These are phyloP conservation scores for Pterostichus madidus DNA, from an alignment of 2,888 invertebrate species.

Conservation along the genomic window DNA sequence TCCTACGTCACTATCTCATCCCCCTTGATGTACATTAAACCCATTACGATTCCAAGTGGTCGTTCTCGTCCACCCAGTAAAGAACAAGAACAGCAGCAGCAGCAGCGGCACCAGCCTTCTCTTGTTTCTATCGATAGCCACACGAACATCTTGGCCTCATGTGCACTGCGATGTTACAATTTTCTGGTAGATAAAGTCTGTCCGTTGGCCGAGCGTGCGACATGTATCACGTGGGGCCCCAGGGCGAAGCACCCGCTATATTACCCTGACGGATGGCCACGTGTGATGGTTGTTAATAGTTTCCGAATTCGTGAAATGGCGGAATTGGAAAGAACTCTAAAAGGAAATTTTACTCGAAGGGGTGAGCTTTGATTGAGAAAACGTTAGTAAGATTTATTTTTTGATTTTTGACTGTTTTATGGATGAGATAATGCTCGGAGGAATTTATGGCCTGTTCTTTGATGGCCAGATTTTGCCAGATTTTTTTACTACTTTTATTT, in stretches of 20 bases:
- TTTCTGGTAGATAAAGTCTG: constrained; percentile 63
- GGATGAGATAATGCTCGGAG: constrained; percentile 11
- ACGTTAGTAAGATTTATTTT: constrained; percentile 53
- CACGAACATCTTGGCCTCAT: constrained; percentile 8
- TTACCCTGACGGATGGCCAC: not conserved
- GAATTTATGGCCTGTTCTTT: constrained; percentile 25
- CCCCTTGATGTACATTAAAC: not conserved
- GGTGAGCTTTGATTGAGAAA: constrained; percentile 31
- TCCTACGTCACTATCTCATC: too few relatives aligned
- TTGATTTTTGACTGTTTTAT: constrained; percentile 40
- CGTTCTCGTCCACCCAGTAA: not conserved
- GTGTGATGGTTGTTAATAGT: constrained; percentile 41
- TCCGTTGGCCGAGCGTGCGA: constrained; percentile 45
- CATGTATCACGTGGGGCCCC: constrained; percentile 35
- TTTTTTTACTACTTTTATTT: constrained; percentile 39
- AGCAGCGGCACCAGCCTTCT: not conserved
- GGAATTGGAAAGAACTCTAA: not conserved
- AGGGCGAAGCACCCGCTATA: not conserved
- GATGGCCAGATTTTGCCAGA: constrained; percentile 44
- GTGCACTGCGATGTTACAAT: constrained; percentile 57
- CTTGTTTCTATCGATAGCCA: not conserved
- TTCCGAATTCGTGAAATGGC: constrained; percentile 12
- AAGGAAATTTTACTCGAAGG: constrained; percentile 18
- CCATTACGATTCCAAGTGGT: not conserved
- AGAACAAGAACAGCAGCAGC: not conserved